Conservation (phyloP, 1,140 invertebrate genomes). For the Cydia splendana region DNA sequence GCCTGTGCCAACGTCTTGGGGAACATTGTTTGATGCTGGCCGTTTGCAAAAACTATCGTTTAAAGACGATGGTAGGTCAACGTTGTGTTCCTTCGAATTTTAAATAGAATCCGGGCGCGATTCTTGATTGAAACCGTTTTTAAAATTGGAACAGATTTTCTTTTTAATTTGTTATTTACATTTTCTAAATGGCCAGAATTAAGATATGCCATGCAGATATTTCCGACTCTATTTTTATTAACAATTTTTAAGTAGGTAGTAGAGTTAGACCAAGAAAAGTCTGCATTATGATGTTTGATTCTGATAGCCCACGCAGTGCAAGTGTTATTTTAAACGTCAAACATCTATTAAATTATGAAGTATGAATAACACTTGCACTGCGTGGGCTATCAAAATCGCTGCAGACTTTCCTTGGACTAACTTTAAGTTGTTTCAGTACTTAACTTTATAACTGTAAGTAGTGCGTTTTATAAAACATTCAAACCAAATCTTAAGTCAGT, state of each 20-base stretch:
- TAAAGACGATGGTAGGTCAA: not conserved
- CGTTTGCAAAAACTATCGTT: conserved; percentile 4
- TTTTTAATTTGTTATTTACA: not conserved
- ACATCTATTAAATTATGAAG: no score
- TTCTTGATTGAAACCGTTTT: not conserved
- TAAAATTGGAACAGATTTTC: not conserved
- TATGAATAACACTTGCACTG: no score
- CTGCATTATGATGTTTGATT: no score
- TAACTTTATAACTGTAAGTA: no score
- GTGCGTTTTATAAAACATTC: not conserved
- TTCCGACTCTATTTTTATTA: no score
- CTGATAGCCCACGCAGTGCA: no score
- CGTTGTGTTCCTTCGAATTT: conserved; percentile 16
- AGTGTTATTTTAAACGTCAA: no score
- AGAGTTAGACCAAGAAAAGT: no score
- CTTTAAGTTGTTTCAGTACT: no score
- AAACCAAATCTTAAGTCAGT: not conserved
- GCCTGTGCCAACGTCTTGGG: conserved; percentile 59
- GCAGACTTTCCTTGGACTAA: no score
- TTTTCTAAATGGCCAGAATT: conserved; percentile 9
- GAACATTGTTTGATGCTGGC: conserved; percentile 31
- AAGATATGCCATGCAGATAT: not conserved
- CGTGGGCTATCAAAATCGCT: no score
- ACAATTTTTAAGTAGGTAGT: no score
- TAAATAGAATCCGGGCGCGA: not conserved